A percentile compares a stretch with the other conserved stretches of the same genome.
Conservation (phyloP, 2,113 vertebrate species). For the Ciconia stormi region DNA sequence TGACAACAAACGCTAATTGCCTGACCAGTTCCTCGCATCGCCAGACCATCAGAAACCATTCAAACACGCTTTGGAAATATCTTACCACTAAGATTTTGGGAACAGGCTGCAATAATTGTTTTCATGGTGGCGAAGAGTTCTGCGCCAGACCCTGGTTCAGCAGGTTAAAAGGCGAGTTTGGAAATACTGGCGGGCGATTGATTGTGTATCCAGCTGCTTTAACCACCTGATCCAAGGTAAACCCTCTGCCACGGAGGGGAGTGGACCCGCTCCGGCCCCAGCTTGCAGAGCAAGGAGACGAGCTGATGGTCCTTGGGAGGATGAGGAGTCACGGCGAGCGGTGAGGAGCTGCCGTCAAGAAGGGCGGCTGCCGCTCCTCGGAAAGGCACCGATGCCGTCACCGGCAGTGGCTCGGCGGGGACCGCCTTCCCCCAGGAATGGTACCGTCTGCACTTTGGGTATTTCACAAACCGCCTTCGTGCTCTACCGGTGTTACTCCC, state of each 20-base stretch:
- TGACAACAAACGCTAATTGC: not conserved
- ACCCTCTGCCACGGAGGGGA: not conserved
- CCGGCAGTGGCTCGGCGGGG: fast-evolving
- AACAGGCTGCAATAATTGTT: slow-evolving; percentile 68
- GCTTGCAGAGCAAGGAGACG: not conserved
- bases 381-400: fast-evolving
- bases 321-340: fast-evolving
- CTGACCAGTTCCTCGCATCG: fast-evolving
- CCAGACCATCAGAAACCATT: not conserved
- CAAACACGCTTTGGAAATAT: not conserved
- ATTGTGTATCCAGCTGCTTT: not conserved
- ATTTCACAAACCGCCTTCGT: not conserved
- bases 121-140: slow-evolving; percentile 47
- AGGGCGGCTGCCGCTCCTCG: fast-evolving
- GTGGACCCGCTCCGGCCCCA: not conserved
- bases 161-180: not conserved
- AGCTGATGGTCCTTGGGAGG: not conserved
- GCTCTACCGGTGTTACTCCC: not conserved
- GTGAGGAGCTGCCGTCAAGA: fast-evolving
- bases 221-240: slow-evolving; percentile 8
- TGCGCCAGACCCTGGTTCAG: not conserved
- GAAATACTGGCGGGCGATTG: not conserved
- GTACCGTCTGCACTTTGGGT: not conserved
- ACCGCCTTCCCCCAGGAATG: not conserved
- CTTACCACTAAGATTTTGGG: slow-evolving; percentile 61